These are phyloP conservation scores for Stichodactyla helianthus DNA, from an alignment of 64 coral and sea anemone species.

Conservation along the genomic window DNA sequence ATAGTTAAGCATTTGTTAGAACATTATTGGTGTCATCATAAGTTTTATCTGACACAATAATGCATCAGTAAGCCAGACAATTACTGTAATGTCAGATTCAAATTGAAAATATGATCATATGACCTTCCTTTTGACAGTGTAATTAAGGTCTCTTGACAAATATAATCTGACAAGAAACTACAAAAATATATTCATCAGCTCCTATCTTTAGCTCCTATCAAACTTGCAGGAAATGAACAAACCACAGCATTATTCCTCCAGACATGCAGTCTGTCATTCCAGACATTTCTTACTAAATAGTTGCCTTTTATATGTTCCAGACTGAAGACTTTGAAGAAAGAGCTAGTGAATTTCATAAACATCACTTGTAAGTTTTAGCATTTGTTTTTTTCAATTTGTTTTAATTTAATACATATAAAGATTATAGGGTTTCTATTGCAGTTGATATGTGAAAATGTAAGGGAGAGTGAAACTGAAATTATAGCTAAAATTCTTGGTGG, in stretches of 20 bases:
- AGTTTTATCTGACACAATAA: neutral
- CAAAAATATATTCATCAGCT: neutral
- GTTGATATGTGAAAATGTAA: too few relatives aligned
- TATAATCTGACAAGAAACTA: neutral
- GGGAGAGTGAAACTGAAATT: too few relatives aligned
- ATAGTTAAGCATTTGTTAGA: neutral
- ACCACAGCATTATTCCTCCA: neutral
- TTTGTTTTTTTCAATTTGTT: neutral
- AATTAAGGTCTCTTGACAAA: neutral
- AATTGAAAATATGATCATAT: neutral
- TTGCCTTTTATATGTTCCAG: slow-evolving; percentile 25
- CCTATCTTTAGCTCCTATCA: neutral
- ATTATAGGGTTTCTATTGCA: too few relatives aligned
- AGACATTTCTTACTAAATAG: neutral
- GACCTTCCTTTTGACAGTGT: neutral
- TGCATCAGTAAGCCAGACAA: too few relatives aligned
- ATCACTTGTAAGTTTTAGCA: slow-evolving; percentile 64
- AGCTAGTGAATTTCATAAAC: slow-evolving; percentile 87
- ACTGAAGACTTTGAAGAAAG: slow-evolving; percentile 96
- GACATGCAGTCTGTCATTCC: neutral
- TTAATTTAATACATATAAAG: neutral
- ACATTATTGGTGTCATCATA: neutral
- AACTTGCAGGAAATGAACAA: neutral
- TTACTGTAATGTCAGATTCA: neutral
- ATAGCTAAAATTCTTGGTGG: too few relatives aligned